Evolutionary conservation across 2,113 vertebrate species (phyloP).

Genomic region (Psammodynastes pulverulentus): DNA sequence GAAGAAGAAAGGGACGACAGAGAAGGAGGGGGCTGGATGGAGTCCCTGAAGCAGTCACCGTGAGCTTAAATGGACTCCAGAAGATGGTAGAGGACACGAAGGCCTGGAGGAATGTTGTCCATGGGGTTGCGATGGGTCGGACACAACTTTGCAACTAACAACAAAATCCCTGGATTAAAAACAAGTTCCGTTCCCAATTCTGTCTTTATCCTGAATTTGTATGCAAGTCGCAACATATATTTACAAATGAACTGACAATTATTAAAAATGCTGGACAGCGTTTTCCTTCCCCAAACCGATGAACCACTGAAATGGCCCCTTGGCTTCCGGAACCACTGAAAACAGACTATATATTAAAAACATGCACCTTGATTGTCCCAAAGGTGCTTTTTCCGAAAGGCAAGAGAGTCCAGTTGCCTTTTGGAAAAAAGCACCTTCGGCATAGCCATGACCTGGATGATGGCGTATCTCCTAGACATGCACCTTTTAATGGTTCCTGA

Average conservation of each 20-base stretch:
- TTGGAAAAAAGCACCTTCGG: not conserved
- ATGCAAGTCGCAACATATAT: not conserved
- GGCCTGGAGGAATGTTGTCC: too few relatives aligned
- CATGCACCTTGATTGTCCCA: not conserved
- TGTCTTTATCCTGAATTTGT: not conserved
- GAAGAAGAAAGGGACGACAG: too few relatives aligned
- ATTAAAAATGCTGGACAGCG: not conserved
- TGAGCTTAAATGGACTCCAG: too few relatives aligned
- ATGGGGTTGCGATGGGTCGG: too few relatives aligned
- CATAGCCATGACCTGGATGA: too few relatives aligned
- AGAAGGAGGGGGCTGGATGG: too few relatives aligned
- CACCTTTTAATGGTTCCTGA: not conserved
- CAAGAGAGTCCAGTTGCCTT: not conserved
- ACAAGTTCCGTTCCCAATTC: not conserved
- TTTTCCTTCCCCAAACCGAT: not conserved
- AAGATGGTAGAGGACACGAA: too few relatives aligned
- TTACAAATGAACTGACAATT: not conserved
- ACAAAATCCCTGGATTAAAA: not conserved
- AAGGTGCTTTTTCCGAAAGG: not conserved
- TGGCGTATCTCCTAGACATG: too few relatives aligned
- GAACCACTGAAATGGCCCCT: not conserved
- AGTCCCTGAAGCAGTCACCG: too few relatives aligned
- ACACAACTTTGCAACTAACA: too few relatives aligned
- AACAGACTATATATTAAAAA: not conserved
- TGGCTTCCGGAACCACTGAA: not conserved